Evolutionary conservation across 2,113 vertebrate genomes (phyloP).

Genomic region (Diadophis punctatus): DNA sequence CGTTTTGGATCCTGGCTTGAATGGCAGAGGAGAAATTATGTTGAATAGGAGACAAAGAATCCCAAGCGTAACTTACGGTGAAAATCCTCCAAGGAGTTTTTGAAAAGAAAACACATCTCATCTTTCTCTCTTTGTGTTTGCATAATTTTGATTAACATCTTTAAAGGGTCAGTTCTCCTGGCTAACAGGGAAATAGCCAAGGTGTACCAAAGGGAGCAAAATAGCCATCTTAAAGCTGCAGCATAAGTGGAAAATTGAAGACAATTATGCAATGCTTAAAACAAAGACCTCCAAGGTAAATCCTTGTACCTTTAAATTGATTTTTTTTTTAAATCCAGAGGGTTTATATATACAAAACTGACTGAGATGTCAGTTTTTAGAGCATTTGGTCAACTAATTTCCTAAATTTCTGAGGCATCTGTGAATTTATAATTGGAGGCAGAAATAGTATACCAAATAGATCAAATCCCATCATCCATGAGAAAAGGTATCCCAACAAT

Average conservation of each 20-base stretch:
- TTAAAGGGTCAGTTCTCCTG: not conserved
- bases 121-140: not conserved
- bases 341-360: not conserved
- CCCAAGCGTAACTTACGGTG: not conserved
- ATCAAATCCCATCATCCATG: not conserved
- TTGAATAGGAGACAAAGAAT: not conserved
- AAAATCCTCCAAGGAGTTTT: not conserved
- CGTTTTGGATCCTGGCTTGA: not conserved
- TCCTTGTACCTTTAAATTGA: not conserved
- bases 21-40: not conserved
- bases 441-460: constrained; percentile 9
- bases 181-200: not conserved
- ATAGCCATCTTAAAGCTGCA: not conserved
- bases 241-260: not conserved
- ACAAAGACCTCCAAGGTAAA: not conserved
- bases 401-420: constrained; percentile 13
- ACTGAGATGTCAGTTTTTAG: not conserved
- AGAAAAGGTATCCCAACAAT: constrained; percentile 19
- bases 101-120: not conserved
- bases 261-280: not conserved
- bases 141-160: constrained; percentile 10
- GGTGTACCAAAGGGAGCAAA: not conserved
- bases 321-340: constrained; percentile 2
- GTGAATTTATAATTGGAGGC: constrained; percentile 7
- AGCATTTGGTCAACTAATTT: not conserved